Percentiles rank a stretch among this genome's conserved stretches.
Conservation (phyloP, 2,113 vertebrate species). For the Dendropsophus ebraccatus region DNA sequence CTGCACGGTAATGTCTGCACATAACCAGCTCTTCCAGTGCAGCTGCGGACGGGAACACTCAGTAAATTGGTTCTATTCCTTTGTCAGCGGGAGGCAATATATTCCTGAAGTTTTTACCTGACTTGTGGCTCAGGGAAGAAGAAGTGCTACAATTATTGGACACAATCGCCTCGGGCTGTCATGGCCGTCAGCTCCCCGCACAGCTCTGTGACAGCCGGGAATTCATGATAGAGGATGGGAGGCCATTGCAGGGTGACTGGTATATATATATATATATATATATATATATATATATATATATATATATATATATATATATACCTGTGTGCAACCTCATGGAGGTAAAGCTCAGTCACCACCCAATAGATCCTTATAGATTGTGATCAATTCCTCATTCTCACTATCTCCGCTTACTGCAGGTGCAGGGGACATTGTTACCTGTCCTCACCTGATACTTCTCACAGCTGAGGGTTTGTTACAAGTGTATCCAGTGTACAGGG, state of each 20-base stretch:
- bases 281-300: too few species aligned
- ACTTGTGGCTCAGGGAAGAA: conserved; percentile 59
- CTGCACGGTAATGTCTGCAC: conserved; percentile 24
- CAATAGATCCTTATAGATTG: too few species aligned
- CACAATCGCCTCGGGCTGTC: conserved; percentile 61
- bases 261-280: too few species aligned
- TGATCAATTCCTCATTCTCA: too few species aligned
- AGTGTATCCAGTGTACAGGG: too few species aligned
- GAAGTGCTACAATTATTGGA: conserved; percentile 62
- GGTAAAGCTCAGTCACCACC: too few species aligned
- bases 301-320: too few species aligned
- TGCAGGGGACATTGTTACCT: too few species aligned
- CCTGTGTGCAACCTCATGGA: too few species aligned
- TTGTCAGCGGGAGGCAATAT: conserved; percentile 64
- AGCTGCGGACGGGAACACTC: conserved; percentile 51
- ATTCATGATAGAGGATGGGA: not conserved
- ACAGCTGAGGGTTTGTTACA: too few species aligned
- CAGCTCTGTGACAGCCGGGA: conserved; percentile 62
- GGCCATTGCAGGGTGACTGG: not conserved
- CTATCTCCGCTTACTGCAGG: too few species aligned
- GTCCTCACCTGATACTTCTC: too few species aligned
- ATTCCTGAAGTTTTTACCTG: conserved; percentile 36
- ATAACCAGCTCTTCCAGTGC: conserved; percentile 54
- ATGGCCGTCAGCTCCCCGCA: conserved; percentile 59
- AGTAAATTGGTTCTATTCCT: conserved; percentile 47